Evolutionary conservation across 2,797 vertebrate species (phyloP).

Genomic region (Todus mexicanus): DNA sequence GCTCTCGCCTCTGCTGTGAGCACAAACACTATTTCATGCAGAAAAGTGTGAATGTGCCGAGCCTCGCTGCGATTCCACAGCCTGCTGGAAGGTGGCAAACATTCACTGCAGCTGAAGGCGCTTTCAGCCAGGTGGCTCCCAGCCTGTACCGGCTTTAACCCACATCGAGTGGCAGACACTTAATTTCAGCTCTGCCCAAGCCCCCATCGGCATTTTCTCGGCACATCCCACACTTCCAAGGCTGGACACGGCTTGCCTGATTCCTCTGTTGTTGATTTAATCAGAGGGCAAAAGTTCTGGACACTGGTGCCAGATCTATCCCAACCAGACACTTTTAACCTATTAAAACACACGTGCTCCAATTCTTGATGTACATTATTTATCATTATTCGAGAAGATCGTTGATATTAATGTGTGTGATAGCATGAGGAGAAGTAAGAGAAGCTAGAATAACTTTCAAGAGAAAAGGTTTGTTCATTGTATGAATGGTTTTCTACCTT

Average conservation of each 20-base stretch:
- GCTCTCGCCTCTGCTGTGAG: not conserved
- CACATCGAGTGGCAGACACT: accelerated
- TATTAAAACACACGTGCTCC: not conserved
- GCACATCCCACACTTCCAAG: not conserved
- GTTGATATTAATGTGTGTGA: not conserved
- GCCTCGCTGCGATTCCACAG: not conserved
- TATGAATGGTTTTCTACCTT: not conserved
- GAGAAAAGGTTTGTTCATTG: not conserved
- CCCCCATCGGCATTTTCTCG: not conserved
- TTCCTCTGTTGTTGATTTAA: not conserved
- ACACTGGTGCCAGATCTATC: not conserved
- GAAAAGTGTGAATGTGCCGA: not conserved
- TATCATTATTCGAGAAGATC: not conserved
- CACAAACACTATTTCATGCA: not conserved
- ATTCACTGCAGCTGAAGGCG: not conserved
- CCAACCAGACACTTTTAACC: not conserved
- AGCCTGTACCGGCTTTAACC: not conserved
- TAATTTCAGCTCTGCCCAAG: not conserved
- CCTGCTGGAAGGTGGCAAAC: not conserved
- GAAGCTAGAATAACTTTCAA: not conserved
- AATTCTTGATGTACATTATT: not conserved
- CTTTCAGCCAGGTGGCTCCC: not conserved
- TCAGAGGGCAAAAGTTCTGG: not conserved
- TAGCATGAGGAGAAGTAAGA: not conserved
- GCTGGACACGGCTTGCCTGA: not conserved